Evolutionary conservation across 2,888 invertebrate species (phyloP).

Genomic region (Drosophila pullipes): DNA sequence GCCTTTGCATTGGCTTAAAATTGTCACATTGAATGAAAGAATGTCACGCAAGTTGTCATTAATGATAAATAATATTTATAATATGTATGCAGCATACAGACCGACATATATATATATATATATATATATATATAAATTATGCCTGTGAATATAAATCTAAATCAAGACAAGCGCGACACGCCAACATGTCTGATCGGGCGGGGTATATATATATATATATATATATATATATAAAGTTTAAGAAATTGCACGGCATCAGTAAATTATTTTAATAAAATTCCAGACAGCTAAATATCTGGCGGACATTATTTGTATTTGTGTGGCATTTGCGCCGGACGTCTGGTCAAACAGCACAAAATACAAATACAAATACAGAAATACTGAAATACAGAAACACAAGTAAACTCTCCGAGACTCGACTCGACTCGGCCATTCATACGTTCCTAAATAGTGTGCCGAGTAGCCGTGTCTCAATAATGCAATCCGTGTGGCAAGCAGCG

Average conservation of each 20-base stretch:
- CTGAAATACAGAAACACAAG: neutral
- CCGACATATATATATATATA: constrained; percentile 1
- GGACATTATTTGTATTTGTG: constrained; percentile 22
- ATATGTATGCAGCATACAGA: constrained; percentile 28
- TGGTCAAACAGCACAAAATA: constrained; percentile 25
- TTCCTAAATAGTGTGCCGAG: neutral
- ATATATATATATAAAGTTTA: neutral
- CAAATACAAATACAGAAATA: constrained; percentile 7
- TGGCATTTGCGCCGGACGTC: constrained; percentile 24
- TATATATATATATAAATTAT: neutral
- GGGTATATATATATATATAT: neutral
- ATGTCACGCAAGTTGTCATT: constrained; percentile 66
- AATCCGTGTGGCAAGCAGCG: constrained; percentile 22
- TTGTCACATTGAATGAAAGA: constrained; percentile 66
- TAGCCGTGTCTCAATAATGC: constrained; percentile 18
- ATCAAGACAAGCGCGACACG: constrained; percentile 30
- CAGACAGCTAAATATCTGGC: constrained; percentile 65
- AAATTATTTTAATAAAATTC: constrained; percentile 71
- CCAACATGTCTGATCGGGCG: constrained; percentile 11
- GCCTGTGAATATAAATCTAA: constrained; percentile 42
- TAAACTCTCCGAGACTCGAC: neutral
- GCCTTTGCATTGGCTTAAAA: constrained; percentile 37
- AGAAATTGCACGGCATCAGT: constrained; percentile 48
- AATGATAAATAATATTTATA: constrained; percentile 48
- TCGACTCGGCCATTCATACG: neutral